These are phyloP conservation scores for Leptodactylus fuscus DNA, from an alignment of 2,113 vertebrate genomes.

Conservation along the genomic window DNA sequence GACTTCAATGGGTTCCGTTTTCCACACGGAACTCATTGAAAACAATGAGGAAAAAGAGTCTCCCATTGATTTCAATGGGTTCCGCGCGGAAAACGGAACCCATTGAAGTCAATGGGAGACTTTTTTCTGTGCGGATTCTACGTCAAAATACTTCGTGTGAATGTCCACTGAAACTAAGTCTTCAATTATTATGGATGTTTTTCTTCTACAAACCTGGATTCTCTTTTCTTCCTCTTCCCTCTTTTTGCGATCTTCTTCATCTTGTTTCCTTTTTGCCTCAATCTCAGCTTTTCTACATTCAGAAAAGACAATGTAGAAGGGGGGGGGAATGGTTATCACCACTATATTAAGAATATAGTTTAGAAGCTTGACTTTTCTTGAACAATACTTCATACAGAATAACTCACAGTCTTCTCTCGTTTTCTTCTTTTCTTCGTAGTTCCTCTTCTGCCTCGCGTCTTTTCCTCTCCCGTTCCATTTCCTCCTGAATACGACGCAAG, in stretches of 20 bases:
- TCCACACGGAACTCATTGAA: too few relatives aligned
- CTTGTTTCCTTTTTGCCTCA: slow-evolving; percentile 92
- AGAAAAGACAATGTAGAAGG: neutral
- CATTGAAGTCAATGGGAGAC: too few relatives aligned
- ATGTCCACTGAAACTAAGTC: too few relatives aligned
- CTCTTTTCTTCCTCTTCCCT: slow-evolving; percentile 89
- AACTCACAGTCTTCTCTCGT: slow-evolving; percentile 87
- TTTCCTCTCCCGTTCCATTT: slow-evolving; percentile 91
- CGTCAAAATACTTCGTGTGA: too few relatives aligned
- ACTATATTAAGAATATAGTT: neutral
- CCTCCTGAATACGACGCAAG: slow-evolving; percentile 88
- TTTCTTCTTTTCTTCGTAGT: slow-evolving; percentile 84
- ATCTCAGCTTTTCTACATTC: slow-evolving; percentile 89
- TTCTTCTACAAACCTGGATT: slow-evolving; percentile 80
- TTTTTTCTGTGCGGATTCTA: too few relatives aligned
- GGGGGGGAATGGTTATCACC: neutral
- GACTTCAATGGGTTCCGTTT: too few relatives aligned
- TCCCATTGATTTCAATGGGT: too few relatives aligned
- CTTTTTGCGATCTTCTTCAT: slow-evolving; percentile 92
- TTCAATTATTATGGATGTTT: neutral
- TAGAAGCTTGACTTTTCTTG: neutral
- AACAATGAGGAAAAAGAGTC: too few relatives aligned
- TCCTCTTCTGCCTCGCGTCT: slow-evolving; percentile 87
- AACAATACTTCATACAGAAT: too few relatives aligned
- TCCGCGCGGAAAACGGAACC: too few relatives aligned